Evolutionary conservation across 2,888 invertebrate genomes (phyloP).

Genomic region (Ligdia adustata): DNA sequence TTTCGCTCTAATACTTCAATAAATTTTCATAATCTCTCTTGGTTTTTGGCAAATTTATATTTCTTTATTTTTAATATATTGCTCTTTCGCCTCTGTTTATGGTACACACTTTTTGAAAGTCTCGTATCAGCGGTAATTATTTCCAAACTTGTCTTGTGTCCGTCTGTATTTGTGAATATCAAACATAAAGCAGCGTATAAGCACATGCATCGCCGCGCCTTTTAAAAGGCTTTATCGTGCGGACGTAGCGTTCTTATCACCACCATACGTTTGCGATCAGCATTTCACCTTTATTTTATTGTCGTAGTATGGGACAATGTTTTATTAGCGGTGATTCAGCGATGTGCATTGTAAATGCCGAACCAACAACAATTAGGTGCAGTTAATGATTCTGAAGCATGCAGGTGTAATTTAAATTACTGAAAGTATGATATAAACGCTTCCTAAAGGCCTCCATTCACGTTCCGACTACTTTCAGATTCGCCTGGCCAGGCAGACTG

Average conservation of each 20-base stretch:
- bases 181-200: constrained; percentile 27
- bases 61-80: constrained; percentile 1
- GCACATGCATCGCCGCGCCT: constrained; percentile 31
- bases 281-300: constrained; percentile 58
- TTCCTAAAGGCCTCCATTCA: too few species aligned
- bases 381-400: constrained; percentile 29
- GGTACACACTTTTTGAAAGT: constrained; percentile 2
- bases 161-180: constrained; percentile 27
- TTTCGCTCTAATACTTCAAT: too few species aligned
- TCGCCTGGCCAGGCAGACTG: too few species aligned
- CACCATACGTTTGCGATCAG: constrained; percentile 53
- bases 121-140: constrained; percentile 17
- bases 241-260: constrained; percentile 60
- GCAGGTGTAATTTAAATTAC: constrained; percentile 15
- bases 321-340: constrained; percentile 34
- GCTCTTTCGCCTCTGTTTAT: not conserved
- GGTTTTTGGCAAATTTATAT: not conserved
- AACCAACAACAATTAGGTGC: constrained; percentile 29
- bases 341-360: constrained; percentile 27
- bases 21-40: too few species aligned
- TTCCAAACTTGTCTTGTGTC: constrained; percentile 27
- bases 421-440: too few species aligned
- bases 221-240: constrained; percentile 46
- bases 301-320: constrained; percentile 42
- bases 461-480: too few species aligned